These are phyloP conservation scores for Pangasianodon gigas DNA, from an alignment of 2,113 vertebrate genomes.

Conservation along the genomic window DNA sequence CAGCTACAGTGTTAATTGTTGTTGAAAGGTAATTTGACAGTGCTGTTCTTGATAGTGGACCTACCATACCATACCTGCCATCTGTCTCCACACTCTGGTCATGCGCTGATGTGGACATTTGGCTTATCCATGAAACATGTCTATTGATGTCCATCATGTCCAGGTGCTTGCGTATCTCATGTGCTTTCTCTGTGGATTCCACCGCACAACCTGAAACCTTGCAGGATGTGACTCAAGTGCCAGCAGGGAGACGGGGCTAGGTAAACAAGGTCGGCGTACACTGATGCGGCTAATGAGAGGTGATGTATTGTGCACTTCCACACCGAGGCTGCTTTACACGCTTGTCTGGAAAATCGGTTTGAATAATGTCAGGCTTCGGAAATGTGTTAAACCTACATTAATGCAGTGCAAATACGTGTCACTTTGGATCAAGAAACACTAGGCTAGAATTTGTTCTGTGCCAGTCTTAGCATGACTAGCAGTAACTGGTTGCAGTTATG, in stretches of 20 bases:
- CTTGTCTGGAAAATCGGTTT: constrained; percentile 1
- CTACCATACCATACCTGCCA: background rate
- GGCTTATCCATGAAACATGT: background rate
- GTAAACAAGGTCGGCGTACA: constrained; percentile 52
- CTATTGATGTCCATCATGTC: background rate
- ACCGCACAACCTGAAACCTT: constrained; percentile 29
- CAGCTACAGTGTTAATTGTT: background rate
- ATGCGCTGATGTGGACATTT: background rate
- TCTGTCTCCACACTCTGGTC: background rate
- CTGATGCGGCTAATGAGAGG: constrained; percentile 49
- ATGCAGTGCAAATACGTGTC: background rate
- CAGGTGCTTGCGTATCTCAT: background rate
- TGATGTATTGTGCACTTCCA: constrained; percentile 41
- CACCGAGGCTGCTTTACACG: constrained; percentile 23
- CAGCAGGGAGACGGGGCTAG: constrained; percentile 26
- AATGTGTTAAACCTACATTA: constrained; percentile 26
- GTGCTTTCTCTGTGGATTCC: background rate
- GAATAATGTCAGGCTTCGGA: constrained; percentile 46
- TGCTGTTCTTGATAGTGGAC: background rate
- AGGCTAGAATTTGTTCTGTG: background rate
- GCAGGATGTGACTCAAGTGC: constrained; percentile 43
- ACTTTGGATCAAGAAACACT: constrained; percentile 6
- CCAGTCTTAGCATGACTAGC: background rate
- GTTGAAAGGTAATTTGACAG: background rate
- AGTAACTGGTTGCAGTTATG: background rate